Evolutionary conservation across 2,113 vertebrate genomes (phyloP).

Genomic region (Perca schrenkii): DNA sequence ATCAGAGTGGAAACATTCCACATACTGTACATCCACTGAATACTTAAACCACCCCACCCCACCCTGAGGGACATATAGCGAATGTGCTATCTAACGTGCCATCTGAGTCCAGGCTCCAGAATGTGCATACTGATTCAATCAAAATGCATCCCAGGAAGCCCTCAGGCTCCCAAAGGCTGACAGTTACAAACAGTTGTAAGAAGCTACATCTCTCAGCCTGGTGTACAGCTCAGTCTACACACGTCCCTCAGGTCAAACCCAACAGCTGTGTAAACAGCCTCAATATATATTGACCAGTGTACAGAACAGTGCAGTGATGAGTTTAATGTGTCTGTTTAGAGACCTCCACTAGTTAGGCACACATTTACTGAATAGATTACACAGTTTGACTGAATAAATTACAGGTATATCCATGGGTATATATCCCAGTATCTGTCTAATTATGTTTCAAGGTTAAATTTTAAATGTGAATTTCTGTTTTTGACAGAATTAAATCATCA

Average conservation of each 20-base stretch:
- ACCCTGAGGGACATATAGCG: constrained; percentile 58
- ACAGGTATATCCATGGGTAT: too few species aligned
- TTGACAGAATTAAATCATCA: background rate
- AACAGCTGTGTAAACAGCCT: constrained; percentile 35
- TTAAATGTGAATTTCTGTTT: background rate
- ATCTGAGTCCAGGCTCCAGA: constrained; percentile 79
- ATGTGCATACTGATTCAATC: constrained; percentile 21
- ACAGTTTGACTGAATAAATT: background rate
- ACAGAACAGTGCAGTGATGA: background rate
- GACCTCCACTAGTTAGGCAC: background rate
- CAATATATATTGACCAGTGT: constrained; percentile 3
- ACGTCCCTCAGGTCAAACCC: constrained; percentile 11
- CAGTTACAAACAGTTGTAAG: constrained; percentile 36
- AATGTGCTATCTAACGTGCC: constrained; percentile 48
- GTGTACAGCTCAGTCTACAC: constrained; percentile 3
- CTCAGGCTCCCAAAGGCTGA: constrained; percentile 30
- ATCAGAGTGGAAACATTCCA: constrained; percentile 71
- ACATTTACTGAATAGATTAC: background rate
- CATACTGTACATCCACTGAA: constrained; percentile 47
- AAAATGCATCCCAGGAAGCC: constrained; percentile 40
- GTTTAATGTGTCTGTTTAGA: background rate
- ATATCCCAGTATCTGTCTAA: background rate
- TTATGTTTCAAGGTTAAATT: background rate
- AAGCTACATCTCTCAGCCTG: constrained; percentile 40
- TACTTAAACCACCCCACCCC: constrained; percentile 7